These are phyloP conservation scores for Caenorhabditis parvicauda DNA, from an alignment of 2,888 invertebrate species.

Conservation along the genomic window DNA sequence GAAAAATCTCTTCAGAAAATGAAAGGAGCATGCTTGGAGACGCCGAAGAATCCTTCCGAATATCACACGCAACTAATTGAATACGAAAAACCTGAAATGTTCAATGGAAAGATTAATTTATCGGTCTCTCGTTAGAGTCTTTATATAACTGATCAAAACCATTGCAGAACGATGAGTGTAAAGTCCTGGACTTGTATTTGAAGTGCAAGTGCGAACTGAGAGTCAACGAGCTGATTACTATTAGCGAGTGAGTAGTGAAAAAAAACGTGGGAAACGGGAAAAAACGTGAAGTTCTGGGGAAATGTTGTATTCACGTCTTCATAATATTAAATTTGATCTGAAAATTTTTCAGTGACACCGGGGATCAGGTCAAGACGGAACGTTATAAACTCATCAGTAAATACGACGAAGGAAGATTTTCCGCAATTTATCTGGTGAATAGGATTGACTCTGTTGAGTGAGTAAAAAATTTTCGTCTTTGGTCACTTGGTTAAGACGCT, in stretches of 20 bases:
- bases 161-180: slow-evolving; percentile 2
- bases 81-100: slow-evolving; percentile 16
- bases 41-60: slow-evolving; percentile 16
- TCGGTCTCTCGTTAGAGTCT: background rate
- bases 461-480: no score
- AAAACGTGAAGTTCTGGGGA: no score
- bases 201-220: slow-evolving; percentile 13
- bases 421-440: slow-evolving; percentile 20
- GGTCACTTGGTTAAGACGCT: no score
- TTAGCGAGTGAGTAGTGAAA: no score
- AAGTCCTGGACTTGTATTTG: slow-evolving; percentile 11
- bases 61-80: slow-evolving; percentile 6
- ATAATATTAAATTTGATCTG: no score
- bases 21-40: slow-evolving; percentile 10
- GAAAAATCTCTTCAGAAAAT: slow-evolving; percentile 14
- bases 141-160: background rate
- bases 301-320: no score
- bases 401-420: slow-evolving; percentile 24
- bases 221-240: slow-evolving; percentile 16
- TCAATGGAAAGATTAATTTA: no score
- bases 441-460: slow-evolving; percentile 21
- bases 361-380: slow-evolving; percentile 17
- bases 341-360: slow-evolving; percentile 11
- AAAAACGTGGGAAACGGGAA: no score
- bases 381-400: slow-evolving; percentile 23